A percentile compares a stretch with the other conserved stretches of the same genome.
Conservation (phyloP, 2,113 vertebrate species). For the Pogona vitticeps region DNA sequence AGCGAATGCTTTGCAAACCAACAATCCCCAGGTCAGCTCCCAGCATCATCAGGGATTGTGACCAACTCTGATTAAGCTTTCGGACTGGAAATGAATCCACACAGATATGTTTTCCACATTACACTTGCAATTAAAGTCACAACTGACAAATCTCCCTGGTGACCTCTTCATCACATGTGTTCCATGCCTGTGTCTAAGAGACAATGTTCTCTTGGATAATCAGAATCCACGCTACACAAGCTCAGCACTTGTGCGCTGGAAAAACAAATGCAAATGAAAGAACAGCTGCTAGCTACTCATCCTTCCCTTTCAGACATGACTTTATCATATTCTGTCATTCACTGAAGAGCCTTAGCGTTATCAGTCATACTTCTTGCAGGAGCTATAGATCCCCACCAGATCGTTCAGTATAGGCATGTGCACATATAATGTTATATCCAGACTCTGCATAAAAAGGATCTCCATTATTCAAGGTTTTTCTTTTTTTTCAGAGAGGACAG, state of each 20-base stretch:
- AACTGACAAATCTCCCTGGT: not conserved
- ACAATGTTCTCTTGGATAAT: not conserved
- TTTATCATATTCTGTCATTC: constrained; percentile 14
- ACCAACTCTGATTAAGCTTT: not conserved
- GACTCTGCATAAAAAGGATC: not conserved
- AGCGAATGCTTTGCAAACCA: not conserved
- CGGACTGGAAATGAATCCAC: not conserved
- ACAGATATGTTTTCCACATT: not conserved
- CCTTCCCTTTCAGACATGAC: constrained; percentile 15
- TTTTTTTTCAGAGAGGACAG: constrained; percentile 20
- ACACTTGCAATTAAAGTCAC: not conserved
- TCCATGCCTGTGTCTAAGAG: not conserved
- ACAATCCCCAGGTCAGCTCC: not conserved
- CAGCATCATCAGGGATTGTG: not conserved
- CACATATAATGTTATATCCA: not conserved
- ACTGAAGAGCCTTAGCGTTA: not conserved
- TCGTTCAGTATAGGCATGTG: not conserved
- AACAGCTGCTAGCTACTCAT: constrained; percentile 18
- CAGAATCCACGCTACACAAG: not conserved
- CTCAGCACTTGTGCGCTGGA: not conserved
- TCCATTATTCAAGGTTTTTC: constrained; percentile 32
- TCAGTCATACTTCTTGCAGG: no score
- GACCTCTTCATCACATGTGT: not conserved
- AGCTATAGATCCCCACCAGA: not conserved
- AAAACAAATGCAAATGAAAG: constrained; percentile 9